Base-by-base conservation (phyloP, 2,113 vertebrate genomes). In the Bungarus multicinctus region DNA sequence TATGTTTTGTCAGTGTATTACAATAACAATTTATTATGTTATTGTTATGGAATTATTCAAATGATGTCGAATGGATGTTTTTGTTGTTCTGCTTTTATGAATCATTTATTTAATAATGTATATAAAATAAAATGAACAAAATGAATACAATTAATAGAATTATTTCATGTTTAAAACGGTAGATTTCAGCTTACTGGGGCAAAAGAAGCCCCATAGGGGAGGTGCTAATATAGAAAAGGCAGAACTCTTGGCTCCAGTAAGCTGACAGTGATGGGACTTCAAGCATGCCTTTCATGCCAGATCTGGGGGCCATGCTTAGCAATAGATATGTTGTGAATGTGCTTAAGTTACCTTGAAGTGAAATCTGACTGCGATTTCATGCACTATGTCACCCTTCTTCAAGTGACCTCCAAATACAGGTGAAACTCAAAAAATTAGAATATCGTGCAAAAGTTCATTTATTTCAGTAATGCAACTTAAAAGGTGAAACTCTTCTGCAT, bases 1-100 rank as follows among this genome's bases (percentile, higher is more conserved):
- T 97, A 95, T 47, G 95, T 98, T 93, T 93, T 90, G 92, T 93
- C 92, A 96, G 93, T 97, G 96, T 97, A 96, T 96, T 95, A 93
- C 97, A 96, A 95, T 95, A 96, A 96, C 45, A 98, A 97, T 81
- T 81, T 81, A 81, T 81, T 81, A 74, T 39, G 34, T 81, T 81
- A 43, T 97, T 95, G 95, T 96, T 96, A 90, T 53, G 91, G 94
- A 94, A 86, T 87, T 5, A 86, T 81, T 53, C 14, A 64, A 94
- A 85, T 85, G 2, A 87, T 58, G 43, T 12, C 43, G 25, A 54
- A 30, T 85, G 89, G 92, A 87, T 87, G 87, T 93, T 58, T 64
- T 86, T 86, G 74, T 90, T 93, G 53, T 90, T 85, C 69, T 60
- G 45, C 95, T 92, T 89, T 95, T 93, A 85, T 53, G 47, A 64